phyloP scores from a whole-genome alignment of 1,140 invertebrate genomes.

The Stegodyphus mimosarum region DNA sequence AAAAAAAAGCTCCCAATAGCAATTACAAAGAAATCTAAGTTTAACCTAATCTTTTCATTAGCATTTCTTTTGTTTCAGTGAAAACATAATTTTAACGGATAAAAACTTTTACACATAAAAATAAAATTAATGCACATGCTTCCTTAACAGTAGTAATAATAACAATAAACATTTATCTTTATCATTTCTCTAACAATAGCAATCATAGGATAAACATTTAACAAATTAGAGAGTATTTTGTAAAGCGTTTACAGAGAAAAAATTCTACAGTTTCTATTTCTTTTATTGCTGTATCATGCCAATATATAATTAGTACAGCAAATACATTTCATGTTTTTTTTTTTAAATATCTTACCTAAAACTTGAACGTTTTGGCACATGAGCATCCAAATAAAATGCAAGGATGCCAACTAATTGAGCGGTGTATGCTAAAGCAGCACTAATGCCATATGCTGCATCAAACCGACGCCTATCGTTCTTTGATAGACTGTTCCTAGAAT shows the following conservation, averaged over 20 bases:
- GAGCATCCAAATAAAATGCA: constrained; percentile 80
- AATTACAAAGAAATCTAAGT: too few relatives aligned
- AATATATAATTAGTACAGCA: background rate
- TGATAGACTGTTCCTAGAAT: background rate
- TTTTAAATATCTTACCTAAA: constrained; percentile 74
- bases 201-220: too few relatives aligned
- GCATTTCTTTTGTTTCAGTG: too few relatives aligned
- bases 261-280: background rate
- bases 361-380: constrained; percentile 79
- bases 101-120: too few relatives aligned
- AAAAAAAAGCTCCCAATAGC: too few relatives aligned
- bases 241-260: background rate
- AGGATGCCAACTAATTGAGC: constrained; percentile 84
- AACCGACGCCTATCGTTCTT: constrained; percentile 4
- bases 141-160: too few relatives aligned
- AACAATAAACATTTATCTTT: too few relatives aligned
- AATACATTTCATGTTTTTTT: constrained; percentile 4
- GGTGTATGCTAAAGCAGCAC: constrained; percentile 82
- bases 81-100: too few relatives aligned
- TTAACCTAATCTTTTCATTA: too few relatives aligned
- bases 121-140: too few relatives aligned
- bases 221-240: too few relatives aligned
- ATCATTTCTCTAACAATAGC: too few relatives aligned
- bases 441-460: constrained; percentile 79
- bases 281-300: background rate